These are phyloP conservation scores for Athalia cordata DNA, from an alignment of 2,888 invertebrate genomes.

Conservation along the genomic window DNA sequence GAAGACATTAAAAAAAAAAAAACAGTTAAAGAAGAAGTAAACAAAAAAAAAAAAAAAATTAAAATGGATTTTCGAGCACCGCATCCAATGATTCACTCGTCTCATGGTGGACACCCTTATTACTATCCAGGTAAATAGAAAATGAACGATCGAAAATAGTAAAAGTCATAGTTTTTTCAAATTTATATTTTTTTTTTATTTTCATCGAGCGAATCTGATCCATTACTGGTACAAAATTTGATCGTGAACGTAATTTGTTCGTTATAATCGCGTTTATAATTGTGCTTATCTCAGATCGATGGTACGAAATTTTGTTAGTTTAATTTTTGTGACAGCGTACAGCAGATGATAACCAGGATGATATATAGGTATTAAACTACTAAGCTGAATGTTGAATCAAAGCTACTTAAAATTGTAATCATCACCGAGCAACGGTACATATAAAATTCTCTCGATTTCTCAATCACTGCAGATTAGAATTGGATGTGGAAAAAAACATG, in stretches of 20 bases:
- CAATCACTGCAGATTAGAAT: too few relatives aligned
- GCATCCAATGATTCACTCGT: conserved; percentile 69
- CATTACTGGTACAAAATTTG: not conserved
- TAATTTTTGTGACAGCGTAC: not conserved
- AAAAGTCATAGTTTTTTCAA: too few relatives aligned
- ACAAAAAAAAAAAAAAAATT: conserved; percentile 21
- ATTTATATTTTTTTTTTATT: not conserved
- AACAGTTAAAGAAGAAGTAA: not conserved
- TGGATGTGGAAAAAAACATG: too few relatives aligned
- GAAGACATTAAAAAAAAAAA: not conserved
- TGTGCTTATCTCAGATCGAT: conserved; percentile 8
- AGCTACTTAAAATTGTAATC: too few relatives aligned
- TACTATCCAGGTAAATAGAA: conserved; percentile 59
- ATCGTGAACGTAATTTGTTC: not conserved
- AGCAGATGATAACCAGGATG: too few relatives aligned
- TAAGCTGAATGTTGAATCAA: too few relatives aligned
- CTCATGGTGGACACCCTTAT: conserved; percentile 69
- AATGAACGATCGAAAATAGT: not conserved
- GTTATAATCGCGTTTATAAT: not conserved
- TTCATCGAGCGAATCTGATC: not conserved
- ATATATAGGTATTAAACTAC: too few relatives aligned
- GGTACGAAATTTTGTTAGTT: not conserved
- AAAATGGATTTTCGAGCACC: conserved; percentile 72
- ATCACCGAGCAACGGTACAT: too few relatives aligned
- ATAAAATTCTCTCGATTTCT: too few relatives aligned